These are phyloP conservation scores for Ophioderma brevispina DNA, from an alignment of 35 echinoderm and acorn worm genomes.

Conservation along the genomic window DNA sequence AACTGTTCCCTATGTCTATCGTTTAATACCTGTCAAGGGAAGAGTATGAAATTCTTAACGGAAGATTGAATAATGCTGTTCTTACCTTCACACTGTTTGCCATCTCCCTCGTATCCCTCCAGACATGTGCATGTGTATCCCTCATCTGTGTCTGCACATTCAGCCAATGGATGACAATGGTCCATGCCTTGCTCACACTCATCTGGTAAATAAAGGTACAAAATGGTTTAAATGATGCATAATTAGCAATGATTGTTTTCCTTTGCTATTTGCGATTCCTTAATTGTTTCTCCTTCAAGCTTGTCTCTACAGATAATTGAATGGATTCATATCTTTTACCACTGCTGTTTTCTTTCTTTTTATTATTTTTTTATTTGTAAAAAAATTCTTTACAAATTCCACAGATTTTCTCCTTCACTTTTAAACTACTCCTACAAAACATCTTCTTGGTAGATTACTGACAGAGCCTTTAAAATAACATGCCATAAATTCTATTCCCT, in stretches of 20 bases:
- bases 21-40: background rate
- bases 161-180: background rate
- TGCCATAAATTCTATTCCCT: too few species aligned
- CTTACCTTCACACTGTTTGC: background rate
- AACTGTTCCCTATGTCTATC: too few species aligned
- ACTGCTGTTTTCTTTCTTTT: background rate
- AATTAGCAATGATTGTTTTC: background rate
- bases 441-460: background rate
- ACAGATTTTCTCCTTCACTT: background rate
- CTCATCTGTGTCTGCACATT: background rate
- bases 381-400: background rate
- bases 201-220: background rate
- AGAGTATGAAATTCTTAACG: background rate
- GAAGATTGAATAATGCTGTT: background rate
- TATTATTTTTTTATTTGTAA: too few species aligned
- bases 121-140: background rate
- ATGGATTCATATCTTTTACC: background rate
- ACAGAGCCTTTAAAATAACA: background rate
- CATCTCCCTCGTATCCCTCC: background rate
- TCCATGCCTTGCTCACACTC: background rate
- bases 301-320: too few species aligned
- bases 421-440: background rate
- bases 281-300: too few species aligned
- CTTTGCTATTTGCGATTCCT: too few species aligned
- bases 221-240: too few species aligned